Base-by-base conservation (phyloP, 2,797 vertebrate species). In the Mustela erminea region DNA sequence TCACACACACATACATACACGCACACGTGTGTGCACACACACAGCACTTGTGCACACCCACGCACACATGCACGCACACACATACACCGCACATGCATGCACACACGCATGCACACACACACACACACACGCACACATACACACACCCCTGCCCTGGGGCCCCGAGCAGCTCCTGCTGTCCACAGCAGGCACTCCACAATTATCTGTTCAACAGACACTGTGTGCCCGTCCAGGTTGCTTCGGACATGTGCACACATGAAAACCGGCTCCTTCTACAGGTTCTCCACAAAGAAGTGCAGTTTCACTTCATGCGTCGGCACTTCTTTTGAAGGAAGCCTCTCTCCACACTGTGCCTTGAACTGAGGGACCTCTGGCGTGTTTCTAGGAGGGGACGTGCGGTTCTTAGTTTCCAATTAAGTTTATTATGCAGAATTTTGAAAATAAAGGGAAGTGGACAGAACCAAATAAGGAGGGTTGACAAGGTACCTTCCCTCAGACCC, bases 181-280 rank as follows among this genome's bases (percentile, higher is more conserved):
- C 46, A 35, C 5, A 21, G 27, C 0, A 2, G 38, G 38, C n/a
- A 1, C 38, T 15, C 46, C 35, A 7, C 8, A 32, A 14, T 1
- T 0, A 49, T 7, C 35, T 56, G 13, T 0, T 43, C 49, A 32
- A 72, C 20, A 38, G 75, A 35, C 12, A 2, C 46, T 0, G 2
- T 12, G 32, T 38, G 17, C 52, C 49, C 70, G 62, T 46, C 15
- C 68, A 66, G 68, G 35, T 6, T 2, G 6, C 32, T 54, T 25
- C 66, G 62, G 17, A 0, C 1, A 23, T 12, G 0, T 11, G 7
- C 5, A 7, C 46, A 46, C 7, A 1, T 0, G 18, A 4, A 60
- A 74, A 90, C 3, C 9, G 32, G 29, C 9, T 10, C 38, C 11
- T 7, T 35, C 13, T 2, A 18, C 2, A 20, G 7, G 12, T 7